These are phyloP conservation scores for Reticulitermes lucifugus DNA, from an alignment of 2,888 invertebrate genomes.

Conservation along the genomic window DNA sequence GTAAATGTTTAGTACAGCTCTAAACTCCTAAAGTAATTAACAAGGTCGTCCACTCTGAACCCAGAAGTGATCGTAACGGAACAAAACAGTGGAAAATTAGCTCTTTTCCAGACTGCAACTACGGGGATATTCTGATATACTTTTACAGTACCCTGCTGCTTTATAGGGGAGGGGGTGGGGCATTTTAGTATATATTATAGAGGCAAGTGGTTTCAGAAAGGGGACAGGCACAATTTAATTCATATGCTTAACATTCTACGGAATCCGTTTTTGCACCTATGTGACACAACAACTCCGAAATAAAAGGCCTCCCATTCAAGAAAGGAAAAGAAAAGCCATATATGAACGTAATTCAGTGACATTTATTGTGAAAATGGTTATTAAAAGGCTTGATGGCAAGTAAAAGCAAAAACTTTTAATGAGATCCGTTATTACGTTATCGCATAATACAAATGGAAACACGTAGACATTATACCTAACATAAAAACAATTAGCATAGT, in stretches of 20 bases:
- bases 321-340: background rate
- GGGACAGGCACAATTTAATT: background rate
- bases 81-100: conserved; percentile 19
- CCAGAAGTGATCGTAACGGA: conserved; percentile 23
- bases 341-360: background rate
- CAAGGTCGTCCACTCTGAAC: background rate
- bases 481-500: no score
- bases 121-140: conserved; percentile 5
- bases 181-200: background rate
- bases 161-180: background rate
- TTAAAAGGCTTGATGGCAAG: background rate
- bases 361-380: background rate
- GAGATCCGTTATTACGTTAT: no score
- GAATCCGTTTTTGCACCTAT: background rate
- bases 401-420: no score
- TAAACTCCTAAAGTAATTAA: conserved; percentile 30
- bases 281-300: background rate
- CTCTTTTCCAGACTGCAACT: conserved; percentile 18
- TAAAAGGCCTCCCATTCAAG: background rate
- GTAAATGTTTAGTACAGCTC: conserved; percentile 32
- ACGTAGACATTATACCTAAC: no score
- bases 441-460: no score
- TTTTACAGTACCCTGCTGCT: background rate
- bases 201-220: background rate
- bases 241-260: background rate